A percentile compares a stretch with the other conserved stretches of the same genome.
Conservation (phyloP, 2,888 invertebrate species). For the Charanyca ferruginea region DNA sequence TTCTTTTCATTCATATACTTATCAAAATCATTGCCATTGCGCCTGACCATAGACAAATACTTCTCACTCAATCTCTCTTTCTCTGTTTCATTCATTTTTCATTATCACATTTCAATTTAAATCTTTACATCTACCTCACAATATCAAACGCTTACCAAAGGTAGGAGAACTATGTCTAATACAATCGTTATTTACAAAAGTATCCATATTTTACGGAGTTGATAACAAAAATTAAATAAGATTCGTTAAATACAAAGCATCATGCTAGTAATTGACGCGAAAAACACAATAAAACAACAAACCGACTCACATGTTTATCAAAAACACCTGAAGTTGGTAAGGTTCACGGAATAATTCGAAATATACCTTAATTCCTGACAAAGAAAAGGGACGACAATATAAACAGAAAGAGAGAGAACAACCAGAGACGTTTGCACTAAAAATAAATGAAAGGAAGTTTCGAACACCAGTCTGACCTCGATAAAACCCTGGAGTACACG, state of each 20-base stretch:
- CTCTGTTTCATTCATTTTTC: conserved; percentile 42
- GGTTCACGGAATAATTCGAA: neutral
- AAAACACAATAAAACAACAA: neutral
- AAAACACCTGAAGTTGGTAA: neutral
- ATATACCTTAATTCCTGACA: neutral
- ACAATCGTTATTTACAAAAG: too few relatives aligned
- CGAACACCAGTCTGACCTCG: conserved; percentile 62
- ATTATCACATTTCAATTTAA: conserved; percentile 22
- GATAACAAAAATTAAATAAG: too few relatives aligned
- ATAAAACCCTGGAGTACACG: conserved; percentile 71
- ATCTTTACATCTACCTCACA: neutral
- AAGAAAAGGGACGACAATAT: neutral
- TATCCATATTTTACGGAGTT: too few relatives aligned
- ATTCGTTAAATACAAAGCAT: neutral
- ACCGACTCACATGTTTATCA: neutral
- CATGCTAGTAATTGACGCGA: neutral
- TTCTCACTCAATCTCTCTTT: conserved; percentile 56
- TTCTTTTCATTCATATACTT: conserved; percentile 64
- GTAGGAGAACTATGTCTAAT: too few relatives aligned
- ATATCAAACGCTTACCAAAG: neutral
- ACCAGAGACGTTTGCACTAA: neutral
- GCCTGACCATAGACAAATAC: conserved; percentile 21
- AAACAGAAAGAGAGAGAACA: conserved; percentile 38
- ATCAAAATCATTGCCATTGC: conserved; percentile 19
- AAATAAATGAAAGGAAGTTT: conserved; percentile 69